Percentiles rank a stretch among this genome's conserved stretches.
These are phyloP conservation scores for Agrotis exclamationis DNA, from an alignment of 2,888 invertebrate genomes.

Conservation along the genomic window DNA sequence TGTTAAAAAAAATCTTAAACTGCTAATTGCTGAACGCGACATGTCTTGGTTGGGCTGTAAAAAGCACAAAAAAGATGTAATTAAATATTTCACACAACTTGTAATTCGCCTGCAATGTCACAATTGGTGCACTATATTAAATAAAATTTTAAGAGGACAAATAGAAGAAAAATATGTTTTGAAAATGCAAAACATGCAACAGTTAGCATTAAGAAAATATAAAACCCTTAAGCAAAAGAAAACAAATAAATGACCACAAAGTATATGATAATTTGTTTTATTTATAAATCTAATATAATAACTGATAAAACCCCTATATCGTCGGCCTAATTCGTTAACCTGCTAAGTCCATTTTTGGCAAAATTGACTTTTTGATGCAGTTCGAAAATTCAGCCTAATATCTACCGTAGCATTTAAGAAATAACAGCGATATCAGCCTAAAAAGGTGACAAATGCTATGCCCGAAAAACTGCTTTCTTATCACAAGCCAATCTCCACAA, in stretches of 20 bases:
- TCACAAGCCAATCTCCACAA: no score
- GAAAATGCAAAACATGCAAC: constrained; percentile 3
- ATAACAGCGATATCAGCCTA: no score
- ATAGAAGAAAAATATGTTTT: no score
- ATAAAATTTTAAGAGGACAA: not conserved
- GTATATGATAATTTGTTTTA: constrained; percentile 2
- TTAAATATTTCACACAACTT: not conserved
- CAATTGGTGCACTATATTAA: not conserved
- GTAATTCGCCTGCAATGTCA: not conserved
- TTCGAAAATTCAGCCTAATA: no score
- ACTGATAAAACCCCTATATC: not conserved
- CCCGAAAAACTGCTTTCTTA: no score
- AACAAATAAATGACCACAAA: not conserved
- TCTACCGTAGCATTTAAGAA: no score
- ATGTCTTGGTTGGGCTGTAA: not conserved
- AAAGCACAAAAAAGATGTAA: not conserved
- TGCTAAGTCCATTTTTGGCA: no score
- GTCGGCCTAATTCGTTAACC: no score
- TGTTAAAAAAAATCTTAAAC: not conserved
- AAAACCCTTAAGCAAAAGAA: not conserved
- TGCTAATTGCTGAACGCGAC: not conserved
- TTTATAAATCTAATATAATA: no score
- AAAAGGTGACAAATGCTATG: no score
- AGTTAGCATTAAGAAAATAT: not conserved
- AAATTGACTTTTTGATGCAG: no score